Conservation (phyloP, 2,797 vertebrate species). For the Sebastiscus albofasciatus region DNA sequence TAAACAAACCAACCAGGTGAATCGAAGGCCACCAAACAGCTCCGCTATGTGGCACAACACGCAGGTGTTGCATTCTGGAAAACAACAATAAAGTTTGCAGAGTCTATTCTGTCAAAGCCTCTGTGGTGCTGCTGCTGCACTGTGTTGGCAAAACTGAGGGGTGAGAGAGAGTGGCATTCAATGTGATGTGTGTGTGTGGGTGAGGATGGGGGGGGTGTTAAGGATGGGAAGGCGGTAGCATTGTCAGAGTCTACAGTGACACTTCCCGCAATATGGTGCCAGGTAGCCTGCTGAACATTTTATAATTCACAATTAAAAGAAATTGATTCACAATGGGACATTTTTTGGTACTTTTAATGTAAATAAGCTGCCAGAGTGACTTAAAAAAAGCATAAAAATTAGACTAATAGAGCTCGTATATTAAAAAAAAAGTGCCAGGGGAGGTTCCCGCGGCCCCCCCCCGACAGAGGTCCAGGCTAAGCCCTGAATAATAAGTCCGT, state of each 20-base stretch:
- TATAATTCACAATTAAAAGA: background rate
- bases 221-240: background rate
- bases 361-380: background rate
- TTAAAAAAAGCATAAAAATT: background rate
- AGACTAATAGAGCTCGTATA: background rate
- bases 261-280: no score
- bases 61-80: conserved; percentile 24
- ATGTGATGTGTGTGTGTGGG: background rate
- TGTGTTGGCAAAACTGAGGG: background rate
- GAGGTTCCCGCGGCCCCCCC: rapidly evolving
- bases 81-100: conserved; percentile 28
- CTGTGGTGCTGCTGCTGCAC: background rate
- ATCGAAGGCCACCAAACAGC: background rate
- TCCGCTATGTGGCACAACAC: background rate
- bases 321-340: background rate
- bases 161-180: conserved; percentile 1
- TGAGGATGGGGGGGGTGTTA: background rate
- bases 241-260: background rate
- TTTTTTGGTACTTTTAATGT: background rate
- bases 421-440: background rate
- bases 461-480: no score
- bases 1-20: conserved; percentile 35
- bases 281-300: background rate
- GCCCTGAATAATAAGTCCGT: background rate
- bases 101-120: conserved; percentile 16